A percentile compares a stretch with the other conserved stretches of the same genome.
phyloP scores from a whole-genome alignment of 2,113 vertebrate species.

The Dendrocopos noguchii region DNA sequence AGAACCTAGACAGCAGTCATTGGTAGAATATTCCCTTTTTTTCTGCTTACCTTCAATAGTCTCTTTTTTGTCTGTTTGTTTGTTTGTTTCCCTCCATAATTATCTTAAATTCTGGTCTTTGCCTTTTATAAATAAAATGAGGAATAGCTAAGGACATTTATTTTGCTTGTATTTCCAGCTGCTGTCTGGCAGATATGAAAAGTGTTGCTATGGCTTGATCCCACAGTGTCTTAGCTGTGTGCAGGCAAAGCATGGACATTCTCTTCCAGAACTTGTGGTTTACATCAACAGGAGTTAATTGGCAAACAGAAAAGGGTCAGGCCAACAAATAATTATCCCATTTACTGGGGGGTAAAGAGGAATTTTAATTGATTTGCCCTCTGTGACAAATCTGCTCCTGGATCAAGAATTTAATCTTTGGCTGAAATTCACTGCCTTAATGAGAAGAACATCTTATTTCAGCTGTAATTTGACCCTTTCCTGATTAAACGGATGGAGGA shows the following conservation, averaged over 20 bases:
- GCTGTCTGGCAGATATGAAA: background rate
- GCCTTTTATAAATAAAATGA: background rate
- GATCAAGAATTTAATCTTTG: constrained; percentile 52
- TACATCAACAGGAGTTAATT: constrained; percentile 47
- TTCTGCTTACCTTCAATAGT: background rate
- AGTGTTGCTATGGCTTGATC: background rate
- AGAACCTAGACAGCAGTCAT: background rate
- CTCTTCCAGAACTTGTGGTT: background rate
- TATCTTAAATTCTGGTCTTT: background rate
- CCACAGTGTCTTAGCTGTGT: background rate
- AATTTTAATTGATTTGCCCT: constrained; percentile 59
- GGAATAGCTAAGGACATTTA: background rate
- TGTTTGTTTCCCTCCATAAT: background rate
- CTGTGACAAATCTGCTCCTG: constrained; percentile 5
- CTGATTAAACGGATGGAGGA: constrained; percentile 1
- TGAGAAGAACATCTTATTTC: constrained; percentile 49
- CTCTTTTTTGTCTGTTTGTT: background rate
- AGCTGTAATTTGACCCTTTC: constrained; percentile 24
- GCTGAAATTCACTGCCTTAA: constrained; percentile 42
- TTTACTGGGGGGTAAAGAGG: constrained; percentile 7
- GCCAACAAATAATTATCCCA: constrained; percentile 56
- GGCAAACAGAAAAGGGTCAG: constrained; percentile 28
- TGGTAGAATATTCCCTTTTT: background rate
- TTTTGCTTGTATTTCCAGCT: background rate
- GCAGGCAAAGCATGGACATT: background rate